phyloP scores from a whole-genome alignment of 2,797 vertebrate species.

The Anniella stebbinsi region DNA sequence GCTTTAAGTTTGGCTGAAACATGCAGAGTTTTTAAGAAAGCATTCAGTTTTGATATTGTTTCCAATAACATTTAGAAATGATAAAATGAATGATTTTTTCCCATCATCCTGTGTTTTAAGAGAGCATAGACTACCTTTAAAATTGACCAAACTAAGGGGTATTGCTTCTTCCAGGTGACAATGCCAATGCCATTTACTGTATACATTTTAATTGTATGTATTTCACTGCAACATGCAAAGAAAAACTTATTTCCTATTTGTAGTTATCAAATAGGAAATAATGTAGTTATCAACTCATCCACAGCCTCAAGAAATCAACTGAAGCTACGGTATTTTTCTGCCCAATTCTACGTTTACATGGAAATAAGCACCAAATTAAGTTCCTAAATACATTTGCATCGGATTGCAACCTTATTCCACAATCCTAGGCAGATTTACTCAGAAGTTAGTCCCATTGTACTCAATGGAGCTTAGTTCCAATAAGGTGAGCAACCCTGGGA shows the following conservation, averaged over 20 bases:
- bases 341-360: neutral
- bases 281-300: neutral
- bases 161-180: neutral
- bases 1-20: neutral
- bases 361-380: neutral
- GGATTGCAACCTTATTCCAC: neutral
- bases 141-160: fast-evolving
- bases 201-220: neutral
- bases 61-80: neutral
- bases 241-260: neutral
- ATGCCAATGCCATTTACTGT: no score
- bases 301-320: neutral
- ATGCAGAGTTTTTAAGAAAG: neutral
- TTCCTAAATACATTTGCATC: neutral
- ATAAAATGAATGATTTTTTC: slow-evolving; percentile 23
- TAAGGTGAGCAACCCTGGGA: neutral
- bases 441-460: neutral
- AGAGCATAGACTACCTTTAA: neutral
- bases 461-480: neutral
- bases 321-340: neutral
- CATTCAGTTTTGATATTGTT: slow-evolving; percentile 10
- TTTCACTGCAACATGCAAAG: neutral
- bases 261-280: neutral
- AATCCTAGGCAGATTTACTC: neutral
- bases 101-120: fast-evolving